Evolutionary conservation across 2,113 vertebrate genomes (phyloP).

Genomic region (Theristicus caerulescens): DNA sequence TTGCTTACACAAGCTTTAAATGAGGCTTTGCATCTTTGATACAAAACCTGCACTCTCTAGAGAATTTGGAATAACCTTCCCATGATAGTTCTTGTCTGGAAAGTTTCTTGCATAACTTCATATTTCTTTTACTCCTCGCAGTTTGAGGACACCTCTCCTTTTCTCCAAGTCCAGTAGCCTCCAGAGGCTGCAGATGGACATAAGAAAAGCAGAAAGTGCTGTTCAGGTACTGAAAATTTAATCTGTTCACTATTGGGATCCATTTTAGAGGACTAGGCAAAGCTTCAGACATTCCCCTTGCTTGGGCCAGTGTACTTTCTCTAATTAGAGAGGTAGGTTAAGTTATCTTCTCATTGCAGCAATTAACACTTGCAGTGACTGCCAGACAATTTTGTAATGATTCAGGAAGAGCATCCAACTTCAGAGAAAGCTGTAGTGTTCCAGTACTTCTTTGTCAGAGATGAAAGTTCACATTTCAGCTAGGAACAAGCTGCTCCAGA

Average conservation of each 20-base stretch:
- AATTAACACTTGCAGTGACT: slow-evolving; percentile 49
- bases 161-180: not conserved
- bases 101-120: not conserved
- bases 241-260: not conserved
- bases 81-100: not conserved
- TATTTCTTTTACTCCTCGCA: rapidly evolving
- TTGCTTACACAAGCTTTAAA: not conserved
- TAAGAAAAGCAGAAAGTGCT: not conserved
- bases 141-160: not conserved
- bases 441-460: slow-evolving; percentile 28
- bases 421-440: slow-evolving; percentile 21
- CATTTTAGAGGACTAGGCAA: not conserved
- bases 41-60: not conserved
- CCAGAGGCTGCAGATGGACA: not conserved
- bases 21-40: not conserved
- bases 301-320: slow-evolving; percentile 6
- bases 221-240: not conserved
- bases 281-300: not conserved
- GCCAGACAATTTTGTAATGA: slow-evolving; percentile 56
- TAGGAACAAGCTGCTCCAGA: slow-evolving; percentile 31
- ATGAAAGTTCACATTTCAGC: slow-evolving; percentile 15
- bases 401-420: slow-evolving; percentile 49
- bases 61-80: not conserved
- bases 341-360: slow-evolving; percentile 37
- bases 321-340: slow-evolving; percentile 28